Evolutionary conservation across 2,888 invertebrate species (phyloP).

Genomic region (Hydraecia micacea): DNA sequence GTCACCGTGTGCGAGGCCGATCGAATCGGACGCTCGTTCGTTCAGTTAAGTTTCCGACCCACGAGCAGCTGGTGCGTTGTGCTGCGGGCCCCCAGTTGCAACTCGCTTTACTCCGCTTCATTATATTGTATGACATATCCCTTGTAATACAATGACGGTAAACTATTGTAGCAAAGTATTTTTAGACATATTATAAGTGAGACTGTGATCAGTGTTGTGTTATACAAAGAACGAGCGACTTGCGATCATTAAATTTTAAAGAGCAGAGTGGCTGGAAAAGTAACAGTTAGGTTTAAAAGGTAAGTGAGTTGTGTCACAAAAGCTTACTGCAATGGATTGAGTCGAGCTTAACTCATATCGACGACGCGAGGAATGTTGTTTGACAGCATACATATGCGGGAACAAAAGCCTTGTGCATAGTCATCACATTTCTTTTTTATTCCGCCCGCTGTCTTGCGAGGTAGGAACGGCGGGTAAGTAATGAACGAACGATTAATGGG

Average conservation of each 20-base stretch:
- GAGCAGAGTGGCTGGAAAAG: conserved; percentile 81
- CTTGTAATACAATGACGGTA: conserved; percentile 83
- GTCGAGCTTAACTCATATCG: conserved; percentile 88
- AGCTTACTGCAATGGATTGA: conserved; percentile 85
- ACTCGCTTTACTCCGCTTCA: conserved; percentile 83
- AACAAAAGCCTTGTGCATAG: conserved; percentile 89
- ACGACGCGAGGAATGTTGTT: conserved; percentile 89
- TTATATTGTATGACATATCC: conserved; percentile 76
- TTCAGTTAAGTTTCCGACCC: conserved; percentile 85
- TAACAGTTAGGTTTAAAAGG: conserved; percentile 89
- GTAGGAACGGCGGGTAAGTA: conserved; percentile 68
- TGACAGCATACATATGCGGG: conserved; percentile 89
- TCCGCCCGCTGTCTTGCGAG: conserved; percentile 80
- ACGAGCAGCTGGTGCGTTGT: conserved; percentile 85
- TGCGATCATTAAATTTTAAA: conserved; percentile 76
- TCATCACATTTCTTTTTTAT: conserved; percentile 86
- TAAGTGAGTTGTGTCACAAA: conserved; percentile 88
- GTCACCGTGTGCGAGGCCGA: conserved; percentile 80
- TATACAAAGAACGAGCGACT: conserved; percentile 73
- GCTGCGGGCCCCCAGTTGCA: conserved; percentile 80
- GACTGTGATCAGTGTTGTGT: conserved; percentile 84
- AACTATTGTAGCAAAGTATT: conserved; percentile 74
- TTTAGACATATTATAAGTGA: conserved; percentile 74
- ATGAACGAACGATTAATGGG: conserved; percentile 61
- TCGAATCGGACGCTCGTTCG: conserved; percentile 82